Conservation (phyloP, 2,888 invertebrate genomes). For the Drosophila kambysellisi region DNA sequence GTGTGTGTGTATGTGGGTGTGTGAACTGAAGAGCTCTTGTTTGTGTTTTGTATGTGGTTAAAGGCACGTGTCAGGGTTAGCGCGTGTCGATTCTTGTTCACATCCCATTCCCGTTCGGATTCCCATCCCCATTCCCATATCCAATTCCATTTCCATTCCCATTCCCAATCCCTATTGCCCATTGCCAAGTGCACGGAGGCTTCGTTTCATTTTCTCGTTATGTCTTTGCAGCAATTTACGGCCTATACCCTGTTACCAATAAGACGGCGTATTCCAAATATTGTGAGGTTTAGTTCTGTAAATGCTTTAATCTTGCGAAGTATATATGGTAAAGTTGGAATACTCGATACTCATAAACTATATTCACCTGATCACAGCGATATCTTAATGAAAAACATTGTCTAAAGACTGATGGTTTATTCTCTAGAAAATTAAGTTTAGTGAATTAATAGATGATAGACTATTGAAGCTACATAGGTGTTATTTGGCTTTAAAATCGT, state of each 20-base stretch:
- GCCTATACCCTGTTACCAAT: constrained; percentile 36
- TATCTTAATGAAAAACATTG: background rate
- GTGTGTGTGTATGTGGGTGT: constrained; percentile 21
- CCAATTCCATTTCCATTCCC: constrained; percentile 41
- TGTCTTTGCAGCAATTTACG: constrained; percentile 65
- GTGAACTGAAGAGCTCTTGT: background rate
- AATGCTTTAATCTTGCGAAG: background rate
- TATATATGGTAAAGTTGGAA: background rate
- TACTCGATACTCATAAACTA: background rate
- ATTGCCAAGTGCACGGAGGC: constrained; percentile 62
- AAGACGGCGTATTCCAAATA: background rate
- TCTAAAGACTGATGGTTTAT: background rate
- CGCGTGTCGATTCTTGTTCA: constrained; percentile 54
- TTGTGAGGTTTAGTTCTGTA: background rate
- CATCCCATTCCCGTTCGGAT: constrained; percentile 17
- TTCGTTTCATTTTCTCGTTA: constrained; percentile 62
- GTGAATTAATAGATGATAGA: background rate
- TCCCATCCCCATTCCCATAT: constrained; percentile 35
- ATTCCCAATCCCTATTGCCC: constrained; percentile 35
- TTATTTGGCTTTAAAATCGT: background rate
- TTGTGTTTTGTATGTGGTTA: constrained; percentile 55
- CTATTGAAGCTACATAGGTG: too few species aligned
- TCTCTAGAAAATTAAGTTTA: too few species aligned
- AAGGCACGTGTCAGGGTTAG: constrained; percentile 73
- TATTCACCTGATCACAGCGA: background rate